Conservation (phyloP, 2,113 vertebrate species). For the Cyprinodon variegatus region DNA sequence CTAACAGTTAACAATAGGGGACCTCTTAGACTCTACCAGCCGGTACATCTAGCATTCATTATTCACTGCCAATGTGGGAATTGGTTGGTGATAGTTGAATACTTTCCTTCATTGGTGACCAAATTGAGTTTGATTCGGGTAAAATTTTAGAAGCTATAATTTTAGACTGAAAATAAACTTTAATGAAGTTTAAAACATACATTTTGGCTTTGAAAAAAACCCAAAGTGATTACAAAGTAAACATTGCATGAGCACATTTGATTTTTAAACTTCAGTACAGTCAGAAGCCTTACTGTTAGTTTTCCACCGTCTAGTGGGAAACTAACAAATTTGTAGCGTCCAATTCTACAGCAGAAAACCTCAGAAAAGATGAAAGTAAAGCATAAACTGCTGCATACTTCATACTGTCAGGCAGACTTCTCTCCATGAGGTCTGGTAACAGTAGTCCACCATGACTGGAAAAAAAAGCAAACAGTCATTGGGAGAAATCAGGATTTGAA, state of each 20-base stretch:
- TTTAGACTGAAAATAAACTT: not conserved
- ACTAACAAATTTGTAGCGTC: slow-evolving; percentile 30
- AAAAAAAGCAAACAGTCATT: slow-evolving; percentile 40
- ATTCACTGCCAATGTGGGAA: not conserved
- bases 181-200: not conserved
- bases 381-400: not conserved
- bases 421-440: slow-evolving; percentile 27
- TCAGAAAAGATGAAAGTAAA: slow-evolving; percentile 46
- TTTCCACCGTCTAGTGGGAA: slow-evolving; percentile 4
- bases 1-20: not conserved
- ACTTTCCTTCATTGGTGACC: not conserved
- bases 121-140: not conserved
- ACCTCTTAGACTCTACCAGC: not conserved
- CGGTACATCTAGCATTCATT: not conserved
- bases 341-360: slow-evolving; percentile 16
- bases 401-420: slow-evolving; percentile 5
- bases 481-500: slow-evolving; percentile 52
- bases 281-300: slow-evolving; percentile 26
- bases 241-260: slow-evolving; percentile 5
- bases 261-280: slow-evolving; percentile 30
- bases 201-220: slow-evolving; percentile 2
- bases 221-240: slow-evolving; percentile 2
- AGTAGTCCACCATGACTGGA: slow-evolving; percentile 30
- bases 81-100: not conserved
- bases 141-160: not conserved